These are phyloP conservation scores for Panorpa germanica DNA, from an alignment of 2,888 invertebrate species.

Conservation along the genomic window DNA sequence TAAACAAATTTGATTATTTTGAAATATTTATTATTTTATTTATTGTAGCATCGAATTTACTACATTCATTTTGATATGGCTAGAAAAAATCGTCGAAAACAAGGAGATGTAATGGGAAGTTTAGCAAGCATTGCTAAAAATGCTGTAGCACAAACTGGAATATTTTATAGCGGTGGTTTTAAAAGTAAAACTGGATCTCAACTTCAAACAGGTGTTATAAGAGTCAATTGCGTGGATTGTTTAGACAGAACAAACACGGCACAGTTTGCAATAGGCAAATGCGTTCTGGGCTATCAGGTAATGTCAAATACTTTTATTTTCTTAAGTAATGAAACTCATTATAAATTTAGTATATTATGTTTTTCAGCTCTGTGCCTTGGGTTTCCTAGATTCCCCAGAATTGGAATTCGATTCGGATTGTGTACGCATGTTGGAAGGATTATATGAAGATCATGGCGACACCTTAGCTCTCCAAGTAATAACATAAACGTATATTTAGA, in stretches of 20 bases:
- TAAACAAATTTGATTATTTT: neutral
- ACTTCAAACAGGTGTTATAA: constrained; percentile 63
- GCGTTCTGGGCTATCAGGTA: too few relatives aligned
- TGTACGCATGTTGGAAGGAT: constrained; percentile 78
- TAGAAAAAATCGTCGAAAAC: constrained; percentile 36
- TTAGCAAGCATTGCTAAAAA: constrained; percentile 78
- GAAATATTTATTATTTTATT: neutral
- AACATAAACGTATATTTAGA: too few relatives aligned
- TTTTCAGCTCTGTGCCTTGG: constrained; percentile 69
- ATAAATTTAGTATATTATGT: too few relatives aligned
- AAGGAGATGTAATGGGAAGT: constrained; percentile 61
- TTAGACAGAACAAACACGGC: constrained; percentile 97
- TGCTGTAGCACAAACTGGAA: constrained; percentile 72
- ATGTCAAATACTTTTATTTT: too few relatives aligned
- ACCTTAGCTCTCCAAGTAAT: constrained; percentile 67
- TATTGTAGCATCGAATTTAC: constrained; percentile 46
- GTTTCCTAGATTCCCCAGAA: constrained; percentile 64
- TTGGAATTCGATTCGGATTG: constrained; percentile 92
- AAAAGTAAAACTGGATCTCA: constrained; percentile 18
- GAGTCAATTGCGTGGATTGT: constrained; percentile 98
- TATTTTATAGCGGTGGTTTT: constrained; percentile 44
- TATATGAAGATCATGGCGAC: constrained; percentile 97
- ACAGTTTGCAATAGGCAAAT: constrained; percentile 92
- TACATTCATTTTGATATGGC: constrained; percentile 97
- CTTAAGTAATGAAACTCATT: too few relatives aligned